These are phyloP conservation scores for Schrankia costaestrigalis DNA, from an alignment of 2,888 invertebrate genomes.

Conservation along the genomic window DNA sequence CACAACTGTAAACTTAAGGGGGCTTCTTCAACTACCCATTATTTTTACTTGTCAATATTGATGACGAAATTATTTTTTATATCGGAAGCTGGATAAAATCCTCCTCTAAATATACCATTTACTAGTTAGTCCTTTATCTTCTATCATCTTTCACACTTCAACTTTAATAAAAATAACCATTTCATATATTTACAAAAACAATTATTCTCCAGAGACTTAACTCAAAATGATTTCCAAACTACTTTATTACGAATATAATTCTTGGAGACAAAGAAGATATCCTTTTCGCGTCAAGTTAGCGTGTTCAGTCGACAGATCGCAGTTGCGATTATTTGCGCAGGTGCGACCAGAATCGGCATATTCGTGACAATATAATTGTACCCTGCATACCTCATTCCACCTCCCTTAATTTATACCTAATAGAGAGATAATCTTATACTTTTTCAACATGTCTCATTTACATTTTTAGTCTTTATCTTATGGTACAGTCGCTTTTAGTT, in stretches of 20 bases:
- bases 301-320: conserved; percentile 54
- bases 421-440: conserved; percentile 75
- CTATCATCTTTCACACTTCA: too few species aligned
- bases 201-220: conserved; percentile 1
- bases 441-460: conserved; percentile 74
- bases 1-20: too few species aligned
- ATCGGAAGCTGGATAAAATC: too few species aligned
- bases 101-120: too few species aligned
- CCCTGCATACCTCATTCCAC: conserved; percentile 68
- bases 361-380: conserved; percentile 80
- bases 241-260: conserved; percentile 17
- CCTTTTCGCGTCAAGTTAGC: conserved; percentile 33
- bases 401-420: conserved; percentile 77
- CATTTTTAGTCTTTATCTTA: conserved; percentile 69
- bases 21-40: too few species aligned
- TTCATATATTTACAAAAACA: neutral
- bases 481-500: conserved; percentile 26
- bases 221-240: conserved; percentile 3
- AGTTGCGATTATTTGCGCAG: conserved; percentile 35
- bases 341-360: conserved; percentile 42
- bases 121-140: too few species aligned
- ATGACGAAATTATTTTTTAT: too few species aligned
- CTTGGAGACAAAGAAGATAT: conserved; percentile 17
- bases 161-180: too few species aligned
- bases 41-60: too few species aligned